These are phyloP conservation scores for Strigamia crassipes DNA, from an alignment of 2,888 invertebrate genomes.

Conservation along the genomic window DNA sequence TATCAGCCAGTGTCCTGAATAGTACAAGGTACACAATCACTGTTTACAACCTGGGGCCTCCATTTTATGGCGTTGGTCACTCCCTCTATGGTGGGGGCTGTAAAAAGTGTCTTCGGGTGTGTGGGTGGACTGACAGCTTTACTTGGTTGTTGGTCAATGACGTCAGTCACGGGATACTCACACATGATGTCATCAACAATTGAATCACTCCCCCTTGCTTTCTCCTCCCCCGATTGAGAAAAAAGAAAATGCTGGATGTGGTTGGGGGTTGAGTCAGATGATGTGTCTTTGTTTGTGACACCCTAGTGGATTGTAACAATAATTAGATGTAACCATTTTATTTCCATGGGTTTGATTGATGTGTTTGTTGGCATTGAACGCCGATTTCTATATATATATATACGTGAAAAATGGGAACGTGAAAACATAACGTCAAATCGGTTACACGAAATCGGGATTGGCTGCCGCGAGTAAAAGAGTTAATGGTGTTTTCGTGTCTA, in stretches of 20 bases:
- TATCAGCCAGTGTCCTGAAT: conserved; percentile 17
- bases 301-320: conserved; percentile 4
- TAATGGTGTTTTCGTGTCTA: background rate
- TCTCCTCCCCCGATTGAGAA: background rate
- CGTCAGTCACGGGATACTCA: conserved; percentile 18
- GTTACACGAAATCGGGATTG: too few relatives aligned
- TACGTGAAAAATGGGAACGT: too few relatives aligned
- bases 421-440: too few relatives aligned
- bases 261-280: conserved; percentile 14
- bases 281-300: conserved; percentile 29
- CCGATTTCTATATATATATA: too few relatives aligned
- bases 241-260: background rate
- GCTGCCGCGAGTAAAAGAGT: background rate
- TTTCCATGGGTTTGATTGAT: background rate
- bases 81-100: conserved; percentile 19
- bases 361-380: background rate
- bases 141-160: conserved; percentile 13
- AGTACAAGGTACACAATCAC: conserved; percentile 34
- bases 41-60: conserved; percentile 20
- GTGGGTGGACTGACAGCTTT: conserved; percentile 30
- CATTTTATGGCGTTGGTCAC: conserved; percentile 27
- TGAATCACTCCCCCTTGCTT: background rate
- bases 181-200: conserved; percentile 28
- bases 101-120: background rate
- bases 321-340: conserved; percentile 3